These are phyloP conservation scores for Ligdia adustata DNA, from an alignment of 2,888 invertebrate genomes.

Conservation along the genomic window DNA sequence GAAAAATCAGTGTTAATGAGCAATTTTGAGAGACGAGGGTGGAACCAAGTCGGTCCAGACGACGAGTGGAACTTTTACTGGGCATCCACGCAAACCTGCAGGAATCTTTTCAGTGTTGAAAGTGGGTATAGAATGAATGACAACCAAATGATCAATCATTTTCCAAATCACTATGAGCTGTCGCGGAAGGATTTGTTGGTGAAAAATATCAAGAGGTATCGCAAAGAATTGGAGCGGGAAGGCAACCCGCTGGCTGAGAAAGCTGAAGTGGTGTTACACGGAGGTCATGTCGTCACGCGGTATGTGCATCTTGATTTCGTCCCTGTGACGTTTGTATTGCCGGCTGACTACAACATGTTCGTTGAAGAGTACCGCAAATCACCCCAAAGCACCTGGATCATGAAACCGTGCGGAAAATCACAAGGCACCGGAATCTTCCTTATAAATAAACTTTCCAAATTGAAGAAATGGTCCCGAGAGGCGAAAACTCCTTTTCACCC, in stretches of 20 bases:
- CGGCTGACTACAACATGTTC: conserved; percentile 98
- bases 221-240: conserved; percentile 96
- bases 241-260: conserved; percentile 94
- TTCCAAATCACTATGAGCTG: conserved; percentile 97
- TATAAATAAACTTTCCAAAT: conserved; percentile 96
- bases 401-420: conserved; percentile 98
- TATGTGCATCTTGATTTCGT: conserved; percentile 94
- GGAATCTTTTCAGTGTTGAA: conserved; percentile 90
- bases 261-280: conserved; percentile 69
- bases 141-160: conserved; percentile 97
- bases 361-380: conserved; percentile 98
- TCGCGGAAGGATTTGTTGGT: conserved; percentile 98
- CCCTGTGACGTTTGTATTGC: conserved; percentile 96
- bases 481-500: conserved; percentile 94
- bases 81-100: conserved; percentile 95
- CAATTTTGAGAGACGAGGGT: conserved; percentile 73
- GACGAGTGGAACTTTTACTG: conserved; percentile 99
- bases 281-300: conserved; percentile 87
- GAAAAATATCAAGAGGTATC: conserved; percentile 97
- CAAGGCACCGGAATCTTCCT: conserved; percentile 97
- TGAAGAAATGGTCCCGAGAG: conserved; percentile 95
- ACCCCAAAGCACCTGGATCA: conserved; percentile 98
- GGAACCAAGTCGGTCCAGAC: conserved; percentile 92
- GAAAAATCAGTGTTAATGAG: conserved; percentile 64
- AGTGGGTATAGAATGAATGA: conserved; percentile 85